Percentiles rank a stretch among this genome's conserved stretches.
phyloP scores from a whole-genome alignment of 2,888 invertebrate species.

The Melanostoma mellinum region DNA sequence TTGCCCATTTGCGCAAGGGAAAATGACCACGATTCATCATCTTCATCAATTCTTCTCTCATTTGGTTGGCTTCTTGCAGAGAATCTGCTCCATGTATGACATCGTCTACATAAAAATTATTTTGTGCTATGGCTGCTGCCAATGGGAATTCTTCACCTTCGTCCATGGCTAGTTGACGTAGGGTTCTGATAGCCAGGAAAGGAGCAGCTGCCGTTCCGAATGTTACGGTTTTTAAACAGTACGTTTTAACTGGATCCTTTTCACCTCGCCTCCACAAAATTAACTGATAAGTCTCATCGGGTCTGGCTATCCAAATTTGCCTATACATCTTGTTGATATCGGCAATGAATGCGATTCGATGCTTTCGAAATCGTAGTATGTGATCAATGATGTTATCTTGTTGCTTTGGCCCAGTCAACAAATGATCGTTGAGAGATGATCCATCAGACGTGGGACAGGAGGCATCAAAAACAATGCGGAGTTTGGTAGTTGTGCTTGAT shows the following conservation, averaged over 20 bases:
- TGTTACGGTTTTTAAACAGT: constrained; percentile 13
- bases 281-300: constrained; percentile 47
- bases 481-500: constrained; percentile 41
- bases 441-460: constrained; percentile 45
- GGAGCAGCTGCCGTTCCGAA: constrained; percentile 20
- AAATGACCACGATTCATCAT: constrained; percentile 17
- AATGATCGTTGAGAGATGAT: constrained; percentile 54
- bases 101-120: constrained; percentile 19
- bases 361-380: constrained; percentile 48
- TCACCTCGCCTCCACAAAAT: constrained; percentile 34
- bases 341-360: constrained; percentile 35
- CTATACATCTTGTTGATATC: constrained; percentile 64
- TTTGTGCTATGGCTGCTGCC: constrained; percentile 8
- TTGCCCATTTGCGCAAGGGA: constrained; percentile 19
- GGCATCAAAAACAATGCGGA: constrained; percentile 42
- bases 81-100: constrained; percentile 21
- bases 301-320: constrained; percentile 12
- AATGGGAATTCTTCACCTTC: constrained; percentile 17
- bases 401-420: constrained; percentile 49
- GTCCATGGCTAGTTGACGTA: constrained; percentile 4
- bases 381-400: constrained; percentile 56
- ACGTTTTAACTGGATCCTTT: background rate
- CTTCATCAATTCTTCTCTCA: background rate
- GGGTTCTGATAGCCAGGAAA: background rate
- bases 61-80: background rate